Evolutionary conservation across 2,888 invertebrate genomes (phyloP), one percentile per base, ranked within the genome.

Genomic region (Lapara coniferarum): DNA sequence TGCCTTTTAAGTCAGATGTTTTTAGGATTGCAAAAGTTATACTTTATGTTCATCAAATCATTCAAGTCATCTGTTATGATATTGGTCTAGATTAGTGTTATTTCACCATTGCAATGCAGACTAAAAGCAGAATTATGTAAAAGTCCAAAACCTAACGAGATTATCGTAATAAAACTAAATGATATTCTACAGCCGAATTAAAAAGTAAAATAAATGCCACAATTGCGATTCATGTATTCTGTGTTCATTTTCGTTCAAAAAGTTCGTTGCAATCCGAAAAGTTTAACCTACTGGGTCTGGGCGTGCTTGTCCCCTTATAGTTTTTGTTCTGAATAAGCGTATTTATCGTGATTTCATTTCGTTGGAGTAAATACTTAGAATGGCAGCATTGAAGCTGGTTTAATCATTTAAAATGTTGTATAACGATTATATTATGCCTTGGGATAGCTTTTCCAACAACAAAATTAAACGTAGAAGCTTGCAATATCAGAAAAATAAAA

Each of bases 241-340:
- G 16, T 63, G 63, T 19, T 49, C 63, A 63, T 63, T 63, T 49
- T 49, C 46, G 49, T 63, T 49, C 12, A 46, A 19, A 63, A 63
- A 63, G 63, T 63, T 63, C 13, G 63, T 63, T 46, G 63, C 71
- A 71, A 74, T 73, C 69, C 69, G 72, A 55, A 73, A 76, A 78
- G 74, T 80, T 73, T 37, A 69, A 72, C 68, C 73, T 69, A 69
- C 66, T 70, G 72, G 70, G 75, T 76, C 66, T 70, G 73, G 70
- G 75, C 76, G 71, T 57, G 68, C 70, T 63, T 49, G 16, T 63
- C 13, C 46, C 16, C 13, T 13, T 49, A 6, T 49, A 49, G 16
- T 1, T 25, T 16, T 58, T n/a, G 8, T n/a, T 44, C 44, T 16
- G 16, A 16, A 6, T 16, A 53, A 53, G 12, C 46, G 10, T 51